phyloP scores from a whole-genome alignment of 2,888 invertebrate species.

The Microctonus brassicae region DNA sequence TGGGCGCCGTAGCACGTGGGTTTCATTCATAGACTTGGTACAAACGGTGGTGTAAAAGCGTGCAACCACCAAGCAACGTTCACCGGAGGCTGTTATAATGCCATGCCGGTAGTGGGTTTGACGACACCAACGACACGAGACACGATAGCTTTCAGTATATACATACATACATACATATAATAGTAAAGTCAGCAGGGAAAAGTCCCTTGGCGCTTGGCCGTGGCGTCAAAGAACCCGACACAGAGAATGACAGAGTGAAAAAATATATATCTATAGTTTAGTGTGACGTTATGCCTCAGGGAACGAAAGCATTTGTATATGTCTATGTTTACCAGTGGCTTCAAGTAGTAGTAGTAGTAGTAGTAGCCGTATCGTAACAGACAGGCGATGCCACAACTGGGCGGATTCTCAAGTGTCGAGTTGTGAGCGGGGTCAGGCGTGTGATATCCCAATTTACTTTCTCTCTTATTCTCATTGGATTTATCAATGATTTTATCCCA shows the following conservation, averaged over 20 bases:
- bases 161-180: not conserved
- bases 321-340: not conserved
- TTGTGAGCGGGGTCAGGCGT: constrained; percentile 48
- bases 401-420: constrained; percentile 51
- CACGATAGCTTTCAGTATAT: not conserved
- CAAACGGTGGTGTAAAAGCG: constrained; percentile 26
- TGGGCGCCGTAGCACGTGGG: constrained; percentile 53
- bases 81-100: constrained; percentile 32
- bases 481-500: not conserved
- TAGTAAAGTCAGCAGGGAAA: not conserved
- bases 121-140: constrained; percentile 26
- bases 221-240: not conserved
- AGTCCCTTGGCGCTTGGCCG: constrained; percentile 5
- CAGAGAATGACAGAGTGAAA: constrained; percentile 18
- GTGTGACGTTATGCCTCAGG: not conserved
- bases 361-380: constrained; percentile 31
- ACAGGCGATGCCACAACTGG: constrained; percentile 42
- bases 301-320: constrained; percentile 7
- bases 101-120: constrained; percentile 28
- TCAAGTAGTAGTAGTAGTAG: too few relatives aligned
- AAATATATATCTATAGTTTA: not conserved
- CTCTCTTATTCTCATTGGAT: constrained; percentile 36
- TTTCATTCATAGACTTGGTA: constrained; percentile 58
- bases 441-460: constrained; percentile 51
- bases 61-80: constrained; percentile 22